Base-by-base conservation (phyloP, 2,113 vertebrate genomes). In the Merops nubicus region DNA sequence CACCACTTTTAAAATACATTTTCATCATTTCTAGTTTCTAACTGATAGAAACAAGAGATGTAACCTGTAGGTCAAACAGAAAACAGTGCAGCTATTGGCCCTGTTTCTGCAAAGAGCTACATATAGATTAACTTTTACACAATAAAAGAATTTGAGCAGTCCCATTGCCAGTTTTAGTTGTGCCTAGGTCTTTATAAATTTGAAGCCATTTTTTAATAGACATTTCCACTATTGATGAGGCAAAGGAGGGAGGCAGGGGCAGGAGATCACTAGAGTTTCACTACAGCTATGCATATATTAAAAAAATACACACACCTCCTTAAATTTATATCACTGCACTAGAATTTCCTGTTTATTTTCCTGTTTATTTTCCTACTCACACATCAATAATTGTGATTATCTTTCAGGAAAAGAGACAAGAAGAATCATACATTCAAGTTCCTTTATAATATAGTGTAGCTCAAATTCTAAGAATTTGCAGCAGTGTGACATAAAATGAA, bases 171-270 rank as follows among this genome's bases (percentile, higher is more conserved):
- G 6, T 64, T 79, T 68, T 15, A 45, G 1, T 54, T 63, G 1
- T 68, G 7, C 7, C 11, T 23, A 36, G 12, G 2, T 48, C 16
- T 76, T 80, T 40, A 29, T 40, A 48, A 67, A 78, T 76, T 31
- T 72, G 19, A 67, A 53, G 4, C 8, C 11, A 56, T 21, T 82
- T 80, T 80, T 67, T 28, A 60, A 59, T 34, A 70, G 21, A 20
- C 45, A 6, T 50, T 93, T 64, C 13, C 20, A 42, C 8, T 80
- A 15, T 7, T 25, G 5, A 25, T 45, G 19, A 2, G 2, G 1
- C 4, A 11, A 68, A 73, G 8, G 1, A 0, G 19, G 25, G 2
- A 81, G 16, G 13, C 20, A 63, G 18, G 7, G n/a, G 11, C 13
- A 70, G n/a, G 12, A 78, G 3, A 62, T 48, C 15, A 19, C 6